These are phyloP conservation scores for Lasiommata megera DNA, from an alignment of 2,888 invertebrate species.

Conservation along the genomic window DNA sequence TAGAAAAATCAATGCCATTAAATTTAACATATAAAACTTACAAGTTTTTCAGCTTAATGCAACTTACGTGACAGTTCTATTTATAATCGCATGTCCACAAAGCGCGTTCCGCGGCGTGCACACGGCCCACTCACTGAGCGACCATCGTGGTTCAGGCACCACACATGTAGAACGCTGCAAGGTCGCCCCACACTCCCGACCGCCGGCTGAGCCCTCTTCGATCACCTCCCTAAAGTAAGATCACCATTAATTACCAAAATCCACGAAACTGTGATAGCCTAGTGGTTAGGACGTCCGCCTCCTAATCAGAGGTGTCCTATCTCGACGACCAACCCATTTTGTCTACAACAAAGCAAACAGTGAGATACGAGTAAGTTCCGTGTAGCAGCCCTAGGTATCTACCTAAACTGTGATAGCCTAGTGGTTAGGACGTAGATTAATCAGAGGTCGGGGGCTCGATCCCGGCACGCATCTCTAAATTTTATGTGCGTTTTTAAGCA, in stretches of 20 bases:
- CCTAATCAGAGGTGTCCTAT: too few species aligned
- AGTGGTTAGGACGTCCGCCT: too few species aligned
- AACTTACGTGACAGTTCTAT: constrained; percentile 64
- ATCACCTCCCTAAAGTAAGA: constrained; percentile 68
- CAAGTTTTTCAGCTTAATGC: background rate
- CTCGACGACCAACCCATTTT: constrained; percentile 75
- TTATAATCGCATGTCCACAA: constrained; percentile 65
- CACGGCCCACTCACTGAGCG: constrained; percentile 57
- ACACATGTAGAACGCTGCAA: constrained; percentile 64
- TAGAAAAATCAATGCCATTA: too few species aligned
- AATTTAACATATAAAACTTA: too few species aligned
- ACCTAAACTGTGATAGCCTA: too few species aligned
- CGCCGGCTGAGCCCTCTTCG: constrained; percentile 67
- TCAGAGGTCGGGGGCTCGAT: too few species aligned
- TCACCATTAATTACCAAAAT: too few species aligned
- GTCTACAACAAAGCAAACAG: constrained; percentile 53
- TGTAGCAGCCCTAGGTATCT: too few species aligned
- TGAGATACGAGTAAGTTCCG: too few species aligned
- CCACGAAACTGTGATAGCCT: background rate
- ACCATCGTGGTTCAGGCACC: constrained; percentile 63
- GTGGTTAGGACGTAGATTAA: too few species aligned
- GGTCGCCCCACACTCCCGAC: constrained; percentile 70
- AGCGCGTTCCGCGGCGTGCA: constrained; percentile 62
- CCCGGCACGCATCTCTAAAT: too few species aligned
- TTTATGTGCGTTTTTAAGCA: too few species aligned